Base-by-base conservation (phyloP, 2,888 invertebrate genomes). In the Anaspis maculata region DNA sequence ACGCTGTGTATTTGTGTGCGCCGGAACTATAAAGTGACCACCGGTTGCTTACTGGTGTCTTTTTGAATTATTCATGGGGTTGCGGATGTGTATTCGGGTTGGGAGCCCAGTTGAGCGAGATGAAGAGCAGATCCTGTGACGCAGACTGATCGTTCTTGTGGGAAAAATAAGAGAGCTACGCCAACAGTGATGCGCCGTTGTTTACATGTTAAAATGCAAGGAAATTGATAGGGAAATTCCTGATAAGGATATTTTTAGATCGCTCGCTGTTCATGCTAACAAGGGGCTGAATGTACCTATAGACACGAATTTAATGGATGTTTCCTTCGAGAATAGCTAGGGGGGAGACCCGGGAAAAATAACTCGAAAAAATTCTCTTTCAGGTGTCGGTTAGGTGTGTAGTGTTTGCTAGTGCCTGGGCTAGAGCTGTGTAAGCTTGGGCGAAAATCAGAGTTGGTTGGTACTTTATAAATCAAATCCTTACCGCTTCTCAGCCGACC, bases 151-250 rank as follows among this genome's bases (percentile, higher is more conserved):
- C 19, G 19, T 19, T 19, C 19, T 19, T 19, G 19, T 9, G 5
- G 19, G 19, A 19, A 19, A 19, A 19, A 19, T 19, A 19, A 5
- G 19, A 19, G 19, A 19, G 19, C 19, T 9, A 9, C 19, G 19
- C 19, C 5, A 19, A 9, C 19, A 5, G 19, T 6, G 9, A 19
- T 5, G 19, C 27, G 36, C 29, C 33, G 40, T 40, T 40, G 40
- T 40, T 40, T 40, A 40, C 40, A 40, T 40, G 40, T 28, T 40
- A 39, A 35, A 39, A 39, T 32, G 35, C 35, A 25, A 26, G 32
- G 36, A 40, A 40, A 40, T 40, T 40, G 36, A 40, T 40, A 40
- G 40, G 30, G 30, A 40, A 40, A 36, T 40, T 36, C 30, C 28
- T 33, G 39, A 36, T 39, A 39, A 36, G 36, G 39, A 33, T 39